Evolutionary conservation across 2,888 invertebrate species (phyloP), one percentile per base, ranked within the genome.

Genomic region (Bugulina stolonifera): DNA sequence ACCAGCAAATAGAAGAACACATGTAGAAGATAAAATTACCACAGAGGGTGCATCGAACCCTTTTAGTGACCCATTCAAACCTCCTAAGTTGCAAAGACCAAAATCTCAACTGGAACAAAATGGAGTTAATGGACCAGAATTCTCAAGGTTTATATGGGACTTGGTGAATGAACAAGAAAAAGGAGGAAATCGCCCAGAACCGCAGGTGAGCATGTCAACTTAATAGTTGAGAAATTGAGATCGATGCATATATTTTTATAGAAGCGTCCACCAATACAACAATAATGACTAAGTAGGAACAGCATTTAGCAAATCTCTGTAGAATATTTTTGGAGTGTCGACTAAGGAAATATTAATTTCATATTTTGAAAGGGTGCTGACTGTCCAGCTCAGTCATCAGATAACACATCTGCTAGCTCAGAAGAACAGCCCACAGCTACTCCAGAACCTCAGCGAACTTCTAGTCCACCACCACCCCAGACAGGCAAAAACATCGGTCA

Each of bases 101-200:
- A 64, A 32, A 27, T 64, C 64, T 14, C 25, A 32, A 32, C 32
- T 64, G 10, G 64, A 64, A 27, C 32, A 64, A 32, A 34, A 27
- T 14, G 64, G 64, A 18, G 32, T 64, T 18, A 64, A 64, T 64
- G 64, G 64, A 27, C 64, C 64, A 32, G 64, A 64, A 10, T 64
- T 64, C 32, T 64, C 64, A 18, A 22, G 64, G 5, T 64, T 64
- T 27, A 64, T 64, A 5, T 64, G 64, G 64, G n/a, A 64, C 34
- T 64, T 64, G 64, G 64, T 64, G 5, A 64, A 64, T 64, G 64
- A 64, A 27, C 64, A 64, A 32, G 64, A 34, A 14, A 64, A 64
- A 2, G 32, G n/a, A 29, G 34, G 14, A 14, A 32, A n/a, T 27
- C 3, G 64, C 22, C 32, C 64, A 18, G 32, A 64, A 14, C 32